Evolutionary conservation across 2,113 vertebrate genomes (phyloP).

Genomic region (Apeltes quadracus): DNA sequence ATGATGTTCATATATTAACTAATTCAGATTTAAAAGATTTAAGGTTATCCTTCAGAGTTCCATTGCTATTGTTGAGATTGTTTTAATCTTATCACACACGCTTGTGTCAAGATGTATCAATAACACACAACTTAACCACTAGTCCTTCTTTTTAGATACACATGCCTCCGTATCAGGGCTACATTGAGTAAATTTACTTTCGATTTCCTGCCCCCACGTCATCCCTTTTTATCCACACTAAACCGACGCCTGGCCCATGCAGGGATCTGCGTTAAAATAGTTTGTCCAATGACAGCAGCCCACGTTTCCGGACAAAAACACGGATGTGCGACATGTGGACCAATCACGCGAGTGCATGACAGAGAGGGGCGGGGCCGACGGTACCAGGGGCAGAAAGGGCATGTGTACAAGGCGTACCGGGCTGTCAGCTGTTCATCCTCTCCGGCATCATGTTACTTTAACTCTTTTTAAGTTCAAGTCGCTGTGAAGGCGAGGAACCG

Average conservation of each 20-base stretch:
- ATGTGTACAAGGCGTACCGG: constrained; percentile 17
- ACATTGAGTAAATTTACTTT: not conserved
- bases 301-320: constrained; percentile 73
- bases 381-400: constrained; percentile 6
- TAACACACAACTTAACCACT: no score
- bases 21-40: no score
- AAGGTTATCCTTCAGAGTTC: no score
- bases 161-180: not conserved
- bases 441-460: not conserved
- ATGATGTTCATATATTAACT: no score
- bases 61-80: no score
- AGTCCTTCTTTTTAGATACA: no score
- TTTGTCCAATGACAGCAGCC: constrained; percentile 72
- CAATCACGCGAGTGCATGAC: constrained; percentile 54
- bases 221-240: not conserved
- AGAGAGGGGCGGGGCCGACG: constrained; percentile 12
- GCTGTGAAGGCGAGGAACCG: rapidly evolving
- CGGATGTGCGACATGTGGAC: constrained; percentile 58
- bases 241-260: not conserved
- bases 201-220: not conserved
- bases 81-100: no score
- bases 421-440: constrained; percentile 23
- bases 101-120: no score
- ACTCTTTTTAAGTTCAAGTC: not conserved
- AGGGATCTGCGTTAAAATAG: constrained; percentile 55